Conservation (phyloP, 2,888 invertebrate genomes). For the Epinotia bilunana region DNA sequence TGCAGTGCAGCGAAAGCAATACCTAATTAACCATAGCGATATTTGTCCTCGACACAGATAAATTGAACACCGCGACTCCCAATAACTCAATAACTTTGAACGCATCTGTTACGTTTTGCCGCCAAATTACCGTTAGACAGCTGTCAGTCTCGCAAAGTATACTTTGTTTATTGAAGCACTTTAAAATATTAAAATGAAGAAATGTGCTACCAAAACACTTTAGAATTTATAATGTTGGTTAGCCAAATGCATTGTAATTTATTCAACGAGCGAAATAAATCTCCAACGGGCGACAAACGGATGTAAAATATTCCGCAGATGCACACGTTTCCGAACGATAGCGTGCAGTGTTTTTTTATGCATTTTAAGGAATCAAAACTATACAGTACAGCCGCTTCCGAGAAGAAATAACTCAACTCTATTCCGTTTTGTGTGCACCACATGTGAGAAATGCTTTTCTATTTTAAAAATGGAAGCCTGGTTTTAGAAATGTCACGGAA, state of each 20-base stretch:
- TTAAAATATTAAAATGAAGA: slow-evolving; percentile 13
- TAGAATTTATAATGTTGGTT: slow-evolving; percentile 18
- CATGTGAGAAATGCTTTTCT: slow-evolving; percentile 22
- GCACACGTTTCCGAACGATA: slow-evolving; percentile 30
- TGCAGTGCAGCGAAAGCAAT: background rate
- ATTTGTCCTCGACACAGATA: slow-evolving; percentile 37
- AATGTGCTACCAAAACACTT: slow-evolving; percentile 6
- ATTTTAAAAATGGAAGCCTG: slow-evolving; percentile 34
- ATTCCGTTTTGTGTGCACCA: slow-evolving; percentile 15
- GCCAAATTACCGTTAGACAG: slow-evolving; percentile 39
- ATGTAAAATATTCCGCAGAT: slow-evolving; percentile 36
- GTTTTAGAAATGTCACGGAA: slow-evolving; percentile 30
- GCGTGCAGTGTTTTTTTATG: slow-evolving; percentile 16
- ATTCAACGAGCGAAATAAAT: slow-evolving; percentile 35
- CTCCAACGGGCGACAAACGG: slow-evolving; percentile 13
- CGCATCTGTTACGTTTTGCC: slow-evolving; percentile 26
- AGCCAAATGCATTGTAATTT: slow-evolving; percentile 33
- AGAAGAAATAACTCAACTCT: slow-evolving; percentile 30
- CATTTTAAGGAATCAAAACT: slow-evolving; percentile 17
- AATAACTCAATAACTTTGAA: slow-evolving; percentile 26
- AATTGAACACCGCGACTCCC: slow-evolving; percentile 4
- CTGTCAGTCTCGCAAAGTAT: slow-evolving; percentile 21
- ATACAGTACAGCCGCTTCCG: slow-evolving; percentile 27
- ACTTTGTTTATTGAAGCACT: background rate
- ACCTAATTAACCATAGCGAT: slow-evolving; percentile 17